Conservation (phyloP, 2,113 vertebrate species). For the Hippopotamus amphibius region DNA sequence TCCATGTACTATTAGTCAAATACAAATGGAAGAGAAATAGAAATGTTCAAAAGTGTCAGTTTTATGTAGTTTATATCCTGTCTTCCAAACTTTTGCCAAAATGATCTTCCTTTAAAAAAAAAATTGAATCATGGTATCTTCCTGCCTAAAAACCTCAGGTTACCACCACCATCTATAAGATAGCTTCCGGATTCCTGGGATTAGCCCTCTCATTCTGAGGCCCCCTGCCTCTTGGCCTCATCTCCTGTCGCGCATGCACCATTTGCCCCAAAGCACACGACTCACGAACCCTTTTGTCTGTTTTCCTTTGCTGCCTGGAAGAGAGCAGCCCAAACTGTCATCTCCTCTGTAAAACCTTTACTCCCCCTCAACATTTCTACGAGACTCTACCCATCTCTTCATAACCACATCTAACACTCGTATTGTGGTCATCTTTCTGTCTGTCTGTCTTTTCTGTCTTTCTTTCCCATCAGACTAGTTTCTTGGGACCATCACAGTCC, state of each 20-base stretch:
- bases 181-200: neutral
- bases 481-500: neutral
- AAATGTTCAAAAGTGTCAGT: neutral
- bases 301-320: neutral
- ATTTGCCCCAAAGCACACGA: neutral
- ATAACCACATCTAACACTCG: neutral
- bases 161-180: neutral
- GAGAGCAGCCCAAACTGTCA: neutral
- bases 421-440: neutral
- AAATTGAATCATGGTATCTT: neutral
- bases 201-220: neutral
- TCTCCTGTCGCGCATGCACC: neutral
- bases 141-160: neutral
- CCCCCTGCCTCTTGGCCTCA: neutral
- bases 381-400: fast-evolving
- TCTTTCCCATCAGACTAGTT: neutral
- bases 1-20: neutral
- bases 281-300: neutral
- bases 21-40: neutral
- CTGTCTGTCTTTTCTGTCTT: neutral
- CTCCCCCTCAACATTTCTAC: neutral
- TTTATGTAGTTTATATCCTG: neutral
- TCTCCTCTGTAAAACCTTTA: neutral
- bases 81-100: neutral
- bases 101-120: neutral